A percentile compares a stretch with the other conserved stretches of the same genome.
These are phyloP conservation scores for Bradypodion ventrale DNA, from an alignment of 2,797 vertebrate species.

Conservation along the genomic window DNA sequence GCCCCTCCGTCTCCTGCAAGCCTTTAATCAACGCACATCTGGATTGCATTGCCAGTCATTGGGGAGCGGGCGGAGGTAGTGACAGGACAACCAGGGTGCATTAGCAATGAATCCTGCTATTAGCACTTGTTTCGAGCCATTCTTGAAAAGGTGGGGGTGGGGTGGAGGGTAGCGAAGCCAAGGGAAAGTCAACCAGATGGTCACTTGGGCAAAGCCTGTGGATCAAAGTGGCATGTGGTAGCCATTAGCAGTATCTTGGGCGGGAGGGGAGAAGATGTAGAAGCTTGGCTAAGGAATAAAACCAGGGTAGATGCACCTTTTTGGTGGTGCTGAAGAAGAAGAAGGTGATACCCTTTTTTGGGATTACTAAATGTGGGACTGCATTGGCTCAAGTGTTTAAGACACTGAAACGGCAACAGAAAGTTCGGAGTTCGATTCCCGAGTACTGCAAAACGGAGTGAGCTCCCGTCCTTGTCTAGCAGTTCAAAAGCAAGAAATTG, in stretches of 20 bases:
- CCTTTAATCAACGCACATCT: constrained; percentile 24
- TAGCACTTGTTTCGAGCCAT: not conserved
- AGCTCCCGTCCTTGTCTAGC: no score
- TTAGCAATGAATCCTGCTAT: not conserved
- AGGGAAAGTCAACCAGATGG: not conserved
- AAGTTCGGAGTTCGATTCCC: no score
- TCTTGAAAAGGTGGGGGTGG: not conserved
- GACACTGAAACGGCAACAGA: no score
- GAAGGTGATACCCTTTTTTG: no score
- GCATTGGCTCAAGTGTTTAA: no score
- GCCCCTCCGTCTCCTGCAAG: not conserved
- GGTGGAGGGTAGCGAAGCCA: not conserved
- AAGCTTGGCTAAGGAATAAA: no score
- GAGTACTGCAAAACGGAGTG: no score
- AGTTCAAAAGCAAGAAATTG: no score
- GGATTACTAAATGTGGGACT: no score
- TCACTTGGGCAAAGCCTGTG: not conserved
- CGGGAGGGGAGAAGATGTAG: not conserved
- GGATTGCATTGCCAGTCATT: not conserved
- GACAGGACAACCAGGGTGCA: not conserved
- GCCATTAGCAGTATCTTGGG: not conserved
- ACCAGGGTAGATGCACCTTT: no score
- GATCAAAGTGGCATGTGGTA: not conserved
- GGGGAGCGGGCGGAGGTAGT: not conserved
- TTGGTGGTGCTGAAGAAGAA: no score